Conservation (phyloP, 2,888 invertebrate species). For the Caenorhabditis becei region DNA sequence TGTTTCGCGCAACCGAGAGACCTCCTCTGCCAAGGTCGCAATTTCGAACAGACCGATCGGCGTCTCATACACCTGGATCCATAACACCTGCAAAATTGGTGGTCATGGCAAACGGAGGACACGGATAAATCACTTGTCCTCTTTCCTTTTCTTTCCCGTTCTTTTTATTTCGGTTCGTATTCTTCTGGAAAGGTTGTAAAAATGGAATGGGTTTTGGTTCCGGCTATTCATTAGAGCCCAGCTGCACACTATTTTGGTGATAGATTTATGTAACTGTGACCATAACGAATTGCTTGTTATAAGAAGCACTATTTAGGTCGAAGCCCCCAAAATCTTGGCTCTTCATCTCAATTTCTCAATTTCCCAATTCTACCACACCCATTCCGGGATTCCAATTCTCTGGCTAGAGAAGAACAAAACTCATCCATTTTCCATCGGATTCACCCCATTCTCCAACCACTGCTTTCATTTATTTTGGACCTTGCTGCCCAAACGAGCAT, state of each 20-base stretch:
- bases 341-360: not conserved
- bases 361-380: slow-evolving; percentile 16
- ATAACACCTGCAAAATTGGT: slow-evolving; percentile 57
- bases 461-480: slow-evolving; percentile 21
- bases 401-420: not conserved
- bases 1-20: slow-evolving; percentile 55
- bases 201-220: not conserved
- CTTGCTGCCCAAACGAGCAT: slow-evolving; percentile 29
- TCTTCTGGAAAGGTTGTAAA: slow-evolving; percentile 34
- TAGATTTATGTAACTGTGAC: slow-evolving; percentile 8
- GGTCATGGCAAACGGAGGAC: slow-evolving; percentile 29
- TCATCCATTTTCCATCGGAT: slow-evolving; percentile 19
- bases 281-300: not conserved
- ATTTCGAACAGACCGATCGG: slow-evolving; percentile 55
- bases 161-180: not conserved
- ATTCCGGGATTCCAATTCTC: not conserved
- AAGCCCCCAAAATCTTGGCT: not conserved
- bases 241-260: slow-evolving; percentile 26
- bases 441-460: not conserved
- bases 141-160: slow-evolving; percentile 23
- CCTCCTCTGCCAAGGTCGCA: slow-evolving; percentile 50
- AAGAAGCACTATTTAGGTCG: too few relatives aligned
- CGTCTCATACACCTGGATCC: slow-evolving; percentile 61
- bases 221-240: slow-evolving; percentile 22
- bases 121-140: slow-evolving; percentile 52